Conservation (phyloP, 2,113 vertebrate species). For the Neogale vison region DNA sequence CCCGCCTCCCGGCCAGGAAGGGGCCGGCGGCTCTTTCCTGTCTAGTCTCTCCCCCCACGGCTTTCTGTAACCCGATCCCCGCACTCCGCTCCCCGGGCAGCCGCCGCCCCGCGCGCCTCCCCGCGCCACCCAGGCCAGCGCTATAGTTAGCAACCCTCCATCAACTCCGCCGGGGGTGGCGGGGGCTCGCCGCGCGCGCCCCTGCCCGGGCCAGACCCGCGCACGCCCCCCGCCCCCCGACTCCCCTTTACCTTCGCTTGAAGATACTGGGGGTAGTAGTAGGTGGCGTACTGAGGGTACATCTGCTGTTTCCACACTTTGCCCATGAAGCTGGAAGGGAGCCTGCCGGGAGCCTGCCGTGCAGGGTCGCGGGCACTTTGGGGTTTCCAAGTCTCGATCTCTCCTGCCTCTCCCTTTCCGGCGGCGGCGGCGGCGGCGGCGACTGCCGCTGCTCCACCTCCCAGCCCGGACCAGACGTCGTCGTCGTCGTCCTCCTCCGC, state of each 20-base stretch:
- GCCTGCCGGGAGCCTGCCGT: constrained; percentile 82
- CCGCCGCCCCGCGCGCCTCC: constrained; percentile 68
- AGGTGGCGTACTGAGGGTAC: constrained; percentile 93
- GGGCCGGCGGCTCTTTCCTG: constrained; percentile 82
- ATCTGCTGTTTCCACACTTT: constrained; percentile 93
- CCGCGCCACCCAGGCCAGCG: constrained; percentile 65
- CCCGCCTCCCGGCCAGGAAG: constrained; percentile 74
- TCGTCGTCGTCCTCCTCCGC: constrained; percentile 60
- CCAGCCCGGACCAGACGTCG: constrained; percentile 76
- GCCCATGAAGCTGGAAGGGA: constrained; percentile 91
- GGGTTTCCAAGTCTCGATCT: constrained; percentile 82
- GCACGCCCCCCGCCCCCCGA: neutral
- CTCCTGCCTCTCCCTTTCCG: constrained; percentile 80
- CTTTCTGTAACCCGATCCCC: constrained; percentile 77
- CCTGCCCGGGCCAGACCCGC: constrained; percentile 26
- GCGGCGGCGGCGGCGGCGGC: constrained; percentile 64
- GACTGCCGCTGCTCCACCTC: constrained; percentile 78
- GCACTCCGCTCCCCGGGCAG: constrained; percentile 62
- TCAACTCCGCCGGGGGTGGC: constrained; percentile 58
- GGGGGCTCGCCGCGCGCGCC: constrained; percentile 1
- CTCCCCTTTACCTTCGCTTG: constrained; percentile 85
- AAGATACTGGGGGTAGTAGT: constrained; percentile 92
- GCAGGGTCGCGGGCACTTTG: constrained; percentile 84
- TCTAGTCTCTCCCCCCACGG: constrained; percentile 57
- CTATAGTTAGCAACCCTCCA: constrained; percentile 79